Evolutionary conservation across 2,888 invertebrate species (phyloP).

Genomic region (Hecatera dysodea): DNA sequence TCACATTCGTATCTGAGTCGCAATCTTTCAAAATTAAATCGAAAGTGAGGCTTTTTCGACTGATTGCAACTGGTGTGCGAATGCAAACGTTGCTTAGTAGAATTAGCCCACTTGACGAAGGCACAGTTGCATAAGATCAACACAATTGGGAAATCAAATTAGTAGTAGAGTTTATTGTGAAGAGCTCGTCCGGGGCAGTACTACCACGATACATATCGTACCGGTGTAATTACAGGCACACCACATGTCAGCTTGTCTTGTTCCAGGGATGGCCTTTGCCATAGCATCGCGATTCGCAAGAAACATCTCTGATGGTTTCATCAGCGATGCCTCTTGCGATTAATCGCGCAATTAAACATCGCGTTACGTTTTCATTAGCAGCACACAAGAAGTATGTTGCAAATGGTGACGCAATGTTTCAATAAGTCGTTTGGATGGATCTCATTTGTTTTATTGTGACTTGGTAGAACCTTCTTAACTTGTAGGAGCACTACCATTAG

Average conservation of each 20-base stretch:
- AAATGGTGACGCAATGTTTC: neutral
- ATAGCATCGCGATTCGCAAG: no score
- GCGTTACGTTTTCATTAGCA: no score
- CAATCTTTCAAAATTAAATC: no score
- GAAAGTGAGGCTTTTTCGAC: no score
- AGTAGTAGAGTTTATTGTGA: slow-evolving; percentile 19
- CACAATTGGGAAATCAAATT: neutral
- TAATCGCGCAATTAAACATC: no score
- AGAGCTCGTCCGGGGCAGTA: slow-evolving; percentile 23
- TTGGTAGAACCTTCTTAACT: no score
- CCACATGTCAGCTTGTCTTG: neutral
- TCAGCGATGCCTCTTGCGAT: no score
- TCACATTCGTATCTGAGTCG: no score
- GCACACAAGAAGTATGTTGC: neutral
- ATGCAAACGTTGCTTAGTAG: no score
- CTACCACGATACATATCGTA: slow-evolving; percentile 15
- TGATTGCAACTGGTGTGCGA: no score
- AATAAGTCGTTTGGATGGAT: slow-evolving; percentile 16
- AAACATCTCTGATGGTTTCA: no score
- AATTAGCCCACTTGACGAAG: no score
- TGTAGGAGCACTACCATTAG: neutral
- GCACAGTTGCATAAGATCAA: neutral
- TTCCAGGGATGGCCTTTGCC: neutral
- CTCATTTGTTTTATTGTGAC: slow-evolving; percentile 1
- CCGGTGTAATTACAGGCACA: slow-evolving; percentile 13